Evolutionary conservation across 2,797 vertebrate species (phyloP), one percentile per base, ranked within the genome.

Genomic region (Aulostomus chinensis): DNA sequence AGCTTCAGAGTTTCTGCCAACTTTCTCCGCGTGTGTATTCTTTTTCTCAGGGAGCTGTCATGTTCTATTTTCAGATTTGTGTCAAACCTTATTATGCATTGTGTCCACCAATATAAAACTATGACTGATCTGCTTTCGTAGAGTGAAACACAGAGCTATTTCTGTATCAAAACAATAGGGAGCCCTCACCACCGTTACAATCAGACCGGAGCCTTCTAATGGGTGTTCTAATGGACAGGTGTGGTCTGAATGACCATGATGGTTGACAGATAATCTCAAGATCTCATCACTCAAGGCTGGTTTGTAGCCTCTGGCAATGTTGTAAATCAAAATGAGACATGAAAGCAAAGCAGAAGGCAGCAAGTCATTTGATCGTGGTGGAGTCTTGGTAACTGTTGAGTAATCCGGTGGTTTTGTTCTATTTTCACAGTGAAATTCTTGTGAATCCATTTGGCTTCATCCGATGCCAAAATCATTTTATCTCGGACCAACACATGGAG

Each of bases 41-140:
- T 62, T 71, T 43, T 24, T 11, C 35, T 11, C 38, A 29, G 42
- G 31, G 51, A 57, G 33, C 42, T 53, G 61, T 63, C 59, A 42
- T 9, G 5, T 59, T 30, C 59, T 7, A 17, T 71, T 68, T 38
- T 37, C 55, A 46, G 36, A 25, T 59, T 24, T 51, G 22, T 52
- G 58, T 50, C 47, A 11, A 15, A 30, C 2, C 29, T 21, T 14
- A 54, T 68, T 58, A 60, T 4, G 46, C 5, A 13, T 1, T 0
- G 2, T 37, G 58, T 62, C 53, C 9, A 20, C 55, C 52, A 53
- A 37, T 14, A 16, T 14, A 33, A 12, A 33, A 32, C 30, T 14
- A 11, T 5, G 2, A 3, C 7, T 36, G 10, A 29, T 17, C 54
- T 58, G 28, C 30, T 60, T 65, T 45, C 47, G 26, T 39, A 11